Conservation (phyloP, 2,113 vertebrate species). For the Rhinogobius similis region DNA sequence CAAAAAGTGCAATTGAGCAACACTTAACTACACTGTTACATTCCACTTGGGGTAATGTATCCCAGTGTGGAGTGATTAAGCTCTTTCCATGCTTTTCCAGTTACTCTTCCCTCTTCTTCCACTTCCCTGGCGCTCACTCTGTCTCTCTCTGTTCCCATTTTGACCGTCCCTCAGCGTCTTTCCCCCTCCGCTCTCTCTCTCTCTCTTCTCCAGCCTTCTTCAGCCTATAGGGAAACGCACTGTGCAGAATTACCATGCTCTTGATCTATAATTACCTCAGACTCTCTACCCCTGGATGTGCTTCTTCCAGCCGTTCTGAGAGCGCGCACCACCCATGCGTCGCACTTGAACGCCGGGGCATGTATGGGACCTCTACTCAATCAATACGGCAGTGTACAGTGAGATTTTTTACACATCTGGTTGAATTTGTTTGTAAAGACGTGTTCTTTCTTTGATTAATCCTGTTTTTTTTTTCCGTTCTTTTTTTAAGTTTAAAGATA, state of each 20-base stretch:
- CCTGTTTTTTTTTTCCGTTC: too few relatives aligned
- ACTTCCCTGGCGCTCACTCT: too few relatives aligned
- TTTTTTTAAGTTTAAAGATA: too few relatives aligned
- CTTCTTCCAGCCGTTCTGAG: slow-evolving; percentile 38
- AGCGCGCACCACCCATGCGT: slow-evolving; percentile 27
- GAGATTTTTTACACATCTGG: too few relatives aligned
- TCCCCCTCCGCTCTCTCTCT: slow-evolving; percentile 5
- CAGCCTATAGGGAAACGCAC: slow-evolving; percentile 61
- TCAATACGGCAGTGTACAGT: too few relatives aligned
- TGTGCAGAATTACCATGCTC: slow-evolving; percentile 72
- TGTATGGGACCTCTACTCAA: neutral
- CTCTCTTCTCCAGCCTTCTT: neutral
- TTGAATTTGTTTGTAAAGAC: too few relatives aligned
- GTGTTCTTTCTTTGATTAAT: too few relatives aligned
- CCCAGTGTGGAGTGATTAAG: neutral
- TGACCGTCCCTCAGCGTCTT: slow-evolving; percentile 11
- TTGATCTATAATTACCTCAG: slow-evolving; percentile 77
- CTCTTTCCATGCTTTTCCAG: neutral
- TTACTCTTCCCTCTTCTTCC: neutral
- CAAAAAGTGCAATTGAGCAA: neutral
- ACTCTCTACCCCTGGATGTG: slow-evolving; percentile 60
- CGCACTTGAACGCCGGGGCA: slow-evolving; percentile 4
- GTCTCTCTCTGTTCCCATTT: neutral
- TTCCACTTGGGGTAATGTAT: slow-evolving; percentile 3
- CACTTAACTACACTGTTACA: neutral